Conservation (phyloP, 1,140 invertebrate species). For the Brachionus calyciflorus region DNA sequence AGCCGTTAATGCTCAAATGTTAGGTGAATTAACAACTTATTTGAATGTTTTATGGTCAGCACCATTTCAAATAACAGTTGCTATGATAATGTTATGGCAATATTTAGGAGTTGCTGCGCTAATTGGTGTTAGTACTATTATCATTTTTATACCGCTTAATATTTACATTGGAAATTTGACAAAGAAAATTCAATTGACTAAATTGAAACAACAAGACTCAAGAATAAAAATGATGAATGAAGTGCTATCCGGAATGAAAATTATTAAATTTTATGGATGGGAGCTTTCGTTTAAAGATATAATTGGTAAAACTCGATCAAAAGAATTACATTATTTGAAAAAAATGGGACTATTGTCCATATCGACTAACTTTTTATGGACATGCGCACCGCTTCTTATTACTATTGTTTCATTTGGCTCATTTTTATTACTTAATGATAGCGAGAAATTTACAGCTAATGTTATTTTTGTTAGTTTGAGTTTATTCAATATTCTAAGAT, state of each 20-base stretch:
- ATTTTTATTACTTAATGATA: constrained; percentile 61
- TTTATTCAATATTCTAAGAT: constrained; percentile 94
- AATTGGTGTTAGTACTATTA: constrained; percentile 60
- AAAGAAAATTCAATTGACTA: constrained; percentile 50
- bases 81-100: constrained; percentile 84
- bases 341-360: constrained; percentile 62
- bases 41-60: constrained; percentile 96
- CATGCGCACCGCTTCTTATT: constrained; percentile 83
- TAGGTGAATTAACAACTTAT: constrained; percentile 66
- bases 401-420: constrained; percentile 57
- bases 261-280: constrained; percentile 59
- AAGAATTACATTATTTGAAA: constrained; percentile 62
- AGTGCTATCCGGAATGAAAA: constrained; percentile 60
- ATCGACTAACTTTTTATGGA: constrained; percentile 86
- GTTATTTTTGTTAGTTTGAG: constrained; percentile 87
- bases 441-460: constrained; percentile 64
- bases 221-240: constrained; percentile 63
- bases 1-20: constrained; percentile 64
- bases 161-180: constrained; percentile 66
- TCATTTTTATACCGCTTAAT: constrained; percentile 69
- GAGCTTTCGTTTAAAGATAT: constrained; percentile 61
- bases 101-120: constrained; percentile 64
- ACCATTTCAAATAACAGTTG: constrained; percentile 81
- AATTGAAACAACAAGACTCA: constrained; percentile 65
- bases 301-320: constrained; percentile 55